Evolutionary conservation across 1,140 invertebrate species (phyloP).

Genomic region (Calycopis cecrops): DNA sequence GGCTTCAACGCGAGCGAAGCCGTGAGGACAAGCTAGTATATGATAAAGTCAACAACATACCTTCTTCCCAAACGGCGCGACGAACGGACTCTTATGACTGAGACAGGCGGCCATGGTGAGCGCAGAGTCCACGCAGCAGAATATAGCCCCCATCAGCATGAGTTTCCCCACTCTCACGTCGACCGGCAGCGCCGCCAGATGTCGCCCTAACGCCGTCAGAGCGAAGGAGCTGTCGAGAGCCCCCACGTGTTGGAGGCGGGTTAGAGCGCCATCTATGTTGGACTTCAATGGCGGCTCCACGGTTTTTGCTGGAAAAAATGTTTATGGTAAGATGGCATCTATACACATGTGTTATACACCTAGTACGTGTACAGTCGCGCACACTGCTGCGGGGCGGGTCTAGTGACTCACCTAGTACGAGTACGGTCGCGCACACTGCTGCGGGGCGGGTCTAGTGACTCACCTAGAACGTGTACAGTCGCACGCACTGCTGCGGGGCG

Average conservation of each 20-base stretch:
- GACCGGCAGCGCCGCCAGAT: conserved; percentile 91
- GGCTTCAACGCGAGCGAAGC: too few species aligned
- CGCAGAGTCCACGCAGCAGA: conserved; percentile 95
- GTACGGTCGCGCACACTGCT: too few species aligned
- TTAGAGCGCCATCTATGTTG: conserved; percentile 86
- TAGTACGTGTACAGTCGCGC: too few species aligned
- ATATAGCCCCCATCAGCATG: conserved; percentile 92
- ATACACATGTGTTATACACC: too few species aligned
- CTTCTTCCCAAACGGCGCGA: conserved; percentile 84
- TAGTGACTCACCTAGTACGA: too few species aligned
- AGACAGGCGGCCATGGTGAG: conserved; percentile 94
- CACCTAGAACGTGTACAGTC: too few species aligned
- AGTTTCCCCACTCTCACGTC: conserved; percentile 94
- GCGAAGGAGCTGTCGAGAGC: conserved; percentile 87
- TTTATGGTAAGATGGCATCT: too few species aligned
- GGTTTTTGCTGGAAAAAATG: conserved; percentile 69
- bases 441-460: too few species aligned
- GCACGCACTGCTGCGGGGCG: too few species aligned
- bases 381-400: too few species aligned
- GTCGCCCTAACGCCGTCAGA: conserved; percentile 92
- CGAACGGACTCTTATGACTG: conserved; percentile 90
- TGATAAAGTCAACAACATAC: conserved; percentile 29
- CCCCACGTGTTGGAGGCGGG: conserved; percentile 87
- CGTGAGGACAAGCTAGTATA: too few species aligned
- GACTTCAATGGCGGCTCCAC: conserved; percentile 89